Percentiles rank a stretch among this genome's conserved stretches.
Evolutionary conservation across 1,140 invertebrate species (phyloP).

Genomic region (Rhopalosiphum padi): DNA sequence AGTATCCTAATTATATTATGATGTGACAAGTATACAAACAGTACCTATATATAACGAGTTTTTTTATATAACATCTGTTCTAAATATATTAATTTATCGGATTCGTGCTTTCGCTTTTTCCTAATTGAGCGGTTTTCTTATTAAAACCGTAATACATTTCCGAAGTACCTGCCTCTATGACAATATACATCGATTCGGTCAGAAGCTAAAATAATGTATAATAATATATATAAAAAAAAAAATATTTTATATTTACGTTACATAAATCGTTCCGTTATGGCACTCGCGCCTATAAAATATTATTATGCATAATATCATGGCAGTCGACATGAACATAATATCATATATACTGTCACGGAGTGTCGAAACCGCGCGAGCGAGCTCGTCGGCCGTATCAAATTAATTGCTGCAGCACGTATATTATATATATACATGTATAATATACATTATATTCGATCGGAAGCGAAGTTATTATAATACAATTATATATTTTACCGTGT

Average conservation of each 20-base stretch:
- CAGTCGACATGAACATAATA: neutral
- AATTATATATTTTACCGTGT: slow-evolving; percentile 35
- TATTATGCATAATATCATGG: neutral
- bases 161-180: neutral
- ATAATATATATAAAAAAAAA: neutral
- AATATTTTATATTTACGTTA: neutral
- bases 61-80: neutral
- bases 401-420: neutral
- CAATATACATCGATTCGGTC: neutral
- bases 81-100: neutral
- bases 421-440: neutral
- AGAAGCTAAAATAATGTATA: neutral
- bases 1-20: neutral
- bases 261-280: neutral
- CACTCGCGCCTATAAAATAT: neutral
- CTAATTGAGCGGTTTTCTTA: neutral
- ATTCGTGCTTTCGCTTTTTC: neutral
- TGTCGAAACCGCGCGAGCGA: neutral
- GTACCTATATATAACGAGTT: neutral
- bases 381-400: slow-evolving; percentile 39
- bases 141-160: neutral
- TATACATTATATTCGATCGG: neutral
- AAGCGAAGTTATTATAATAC: neutral
- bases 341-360: neutral
- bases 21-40: neutral